Percentiles rank a stretch among this genome's conserved stretches.
Evolutionary conservation across 1,140 invertebrate genomes (phyloP).

Genomic region (Bombus difficillimus): DNA sequence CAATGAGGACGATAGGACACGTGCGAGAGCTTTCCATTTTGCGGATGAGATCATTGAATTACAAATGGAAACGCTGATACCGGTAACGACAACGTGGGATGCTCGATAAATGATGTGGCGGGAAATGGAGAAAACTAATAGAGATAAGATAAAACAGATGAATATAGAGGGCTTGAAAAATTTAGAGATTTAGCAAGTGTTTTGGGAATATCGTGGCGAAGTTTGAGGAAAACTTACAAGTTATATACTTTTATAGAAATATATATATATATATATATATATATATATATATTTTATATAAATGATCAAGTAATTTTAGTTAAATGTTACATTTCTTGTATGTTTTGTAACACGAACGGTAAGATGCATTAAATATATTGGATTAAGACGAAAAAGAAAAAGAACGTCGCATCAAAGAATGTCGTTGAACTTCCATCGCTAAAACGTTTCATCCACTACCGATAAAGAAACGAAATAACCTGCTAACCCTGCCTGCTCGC

Average conservation of each 20-base stretch:
- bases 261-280: too few relatives aligned
- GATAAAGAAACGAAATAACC: neutral
- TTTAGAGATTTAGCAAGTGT: neutral
- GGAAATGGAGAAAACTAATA: neutral
- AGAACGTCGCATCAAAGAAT: too few relatives aligned
- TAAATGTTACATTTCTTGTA: too few relatives aligned
- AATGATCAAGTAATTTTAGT: too few relatives aligned
- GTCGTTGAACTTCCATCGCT: neutral
- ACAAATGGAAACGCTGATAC: constrained; percentile 4
- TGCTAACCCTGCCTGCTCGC: too few relatives aligned
- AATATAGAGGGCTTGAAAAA: neutral
- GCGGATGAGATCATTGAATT: neutral
- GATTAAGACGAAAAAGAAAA: neutral
- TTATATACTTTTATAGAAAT: neutral
- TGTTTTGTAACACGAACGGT: too few relatives aligned
- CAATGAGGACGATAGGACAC: neutral
- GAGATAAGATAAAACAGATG: neutral
- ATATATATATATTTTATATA: too few relatives aligned
- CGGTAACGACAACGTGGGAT: neutral
- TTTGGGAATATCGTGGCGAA: neutral
- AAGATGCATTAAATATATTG: too few relatives aligned
- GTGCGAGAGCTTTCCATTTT: neutral
- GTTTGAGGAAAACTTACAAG: neutral
- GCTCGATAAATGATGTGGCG: neutral
- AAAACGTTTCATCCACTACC: neutral